Percentiles rank a stretch among this genome's conserved stretches.
These are phyloP conservation scores for Nomia melanderi DNA, from an alignment of 1,140 invertebrate species.

Conservation along the genomic window DNA sequence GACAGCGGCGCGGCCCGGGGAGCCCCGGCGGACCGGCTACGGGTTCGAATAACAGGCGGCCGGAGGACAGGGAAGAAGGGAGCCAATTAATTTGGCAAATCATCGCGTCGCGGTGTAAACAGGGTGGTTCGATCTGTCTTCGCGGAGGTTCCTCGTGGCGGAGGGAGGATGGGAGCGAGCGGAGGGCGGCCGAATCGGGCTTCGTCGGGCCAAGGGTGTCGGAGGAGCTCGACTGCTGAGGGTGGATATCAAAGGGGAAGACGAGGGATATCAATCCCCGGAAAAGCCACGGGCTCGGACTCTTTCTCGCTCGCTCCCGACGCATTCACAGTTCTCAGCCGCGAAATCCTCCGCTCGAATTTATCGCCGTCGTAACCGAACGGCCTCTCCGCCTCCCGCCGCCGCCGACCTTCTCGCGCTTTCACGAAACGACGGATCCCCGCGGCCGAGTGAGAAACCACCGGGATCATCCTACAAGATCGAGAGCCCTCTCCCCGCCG, in stretches of 20 bases:
- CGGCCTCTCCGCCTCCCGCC: conserved; percentile 55
- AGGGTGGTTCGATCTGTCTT: conserved; percentile 72
- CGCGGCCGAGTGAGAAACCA: conserved; percentile 38
- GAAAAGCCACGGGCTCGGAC: conserved; percentile 52
- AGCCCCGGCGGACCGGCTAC: background rate
- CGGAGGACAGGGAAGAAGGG: conserved; percentile 7
- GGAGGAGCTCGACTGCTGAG: conserved; percentile 41
- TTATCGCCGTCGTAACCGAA: conserved; percentile 79
- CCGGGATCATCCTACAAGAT: conserved; percentile 27
- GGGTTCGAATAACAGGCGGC: background rate
- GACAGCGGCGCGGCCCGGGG: background rate
- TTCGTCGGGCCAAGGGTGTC: conserved; percentile 28
- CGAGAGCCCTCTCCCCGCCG: background rate
- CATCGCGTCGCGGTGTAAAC: conserved; percentile 71
- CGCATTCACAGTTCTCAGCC: conserved; percentile 77
- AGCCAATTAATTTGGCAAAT: conserved; percentile 73
- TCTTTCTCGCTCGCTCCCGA: conserved; percentile 30
- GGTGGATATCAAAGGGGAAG: conserved; percentile 77
- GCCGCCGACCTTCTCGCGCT: conserved; percentile 28
- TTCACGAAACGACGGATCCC: conserved; percentile 42
- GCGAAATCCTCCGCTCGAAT: conserved; percentile 77
- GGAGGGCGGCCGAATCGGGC: conserved; percentile 15
- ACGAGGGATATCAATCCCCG: conserved; percentile 78
- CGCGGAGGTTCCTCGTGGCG: too few species aligned
- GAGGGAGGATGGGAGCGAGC: conserved; percentile 41